Percentiles rank a stretch among this genome's conserved stretches.
Conservation (phyloP, 2,113 vertebrate species). For the Onychostruthus taczanowskii region DNA sequence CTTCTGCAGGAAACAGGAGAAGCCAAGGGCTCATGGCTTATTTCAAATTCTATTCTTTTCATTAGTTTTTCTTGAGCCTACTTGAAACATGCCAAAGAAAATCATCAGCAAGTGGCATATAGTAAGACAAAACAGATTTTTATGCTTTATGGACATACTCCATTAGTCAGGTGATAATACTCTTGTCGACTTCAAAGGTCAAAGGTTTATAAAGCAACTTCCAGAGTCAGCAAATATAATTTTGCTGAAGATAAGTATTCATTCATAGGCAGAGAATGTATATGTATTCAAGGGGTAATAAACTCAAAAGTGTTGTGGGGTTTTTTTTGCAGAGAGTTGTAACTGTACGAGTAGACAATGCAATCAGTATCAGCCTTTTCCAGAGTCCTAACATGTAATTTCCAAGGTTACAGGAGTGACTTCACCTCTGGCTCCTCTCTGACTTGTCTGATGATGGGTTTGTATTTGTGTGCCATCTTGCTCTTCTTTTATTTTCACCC, state of each 20-base stretch:
- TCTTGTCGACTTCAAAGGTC: neutral
- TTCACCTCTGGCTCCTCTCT: slow-evolving; percentile 14
- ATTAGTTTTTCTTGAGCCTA: neutral
- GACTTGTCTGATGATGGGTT: neutral
- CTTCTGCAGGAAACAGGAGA: neutral
- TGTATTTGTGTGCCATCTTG: neutral
- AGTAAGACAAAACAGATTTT: neutral
- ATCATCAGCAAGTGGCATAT: neutral
- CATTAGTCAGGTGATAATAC: neutral
- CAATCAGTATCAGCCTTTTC: neutral
- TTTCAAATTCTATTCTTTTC: neutral
- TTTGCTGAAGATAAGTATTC: neutral
- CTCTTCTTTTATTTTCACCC: neutral
- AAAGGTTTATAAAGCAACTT: neutral
- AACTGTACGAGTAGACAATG: neutral
- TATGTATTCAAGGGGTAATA: neutral
- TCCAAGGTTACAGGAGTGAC: neutral
- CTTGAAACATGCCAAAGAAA: neutral
- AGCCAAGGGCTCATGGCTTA: neutral
- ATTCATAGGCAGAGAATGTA: neutral
- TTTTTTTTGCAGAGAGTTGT: neutral
- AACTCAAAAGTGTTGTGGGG: neutral
- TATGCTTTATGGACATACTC: neutral
- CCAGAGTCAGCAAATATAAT: neutral
- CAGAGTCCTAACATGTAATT: neutral